Percentiles rank a stretch among this genome's conserved stretches.
phyloP scores from a whole-genome alignment of 2,797 vertebrate species.

The Sciaenops ocellatus region DNA sequence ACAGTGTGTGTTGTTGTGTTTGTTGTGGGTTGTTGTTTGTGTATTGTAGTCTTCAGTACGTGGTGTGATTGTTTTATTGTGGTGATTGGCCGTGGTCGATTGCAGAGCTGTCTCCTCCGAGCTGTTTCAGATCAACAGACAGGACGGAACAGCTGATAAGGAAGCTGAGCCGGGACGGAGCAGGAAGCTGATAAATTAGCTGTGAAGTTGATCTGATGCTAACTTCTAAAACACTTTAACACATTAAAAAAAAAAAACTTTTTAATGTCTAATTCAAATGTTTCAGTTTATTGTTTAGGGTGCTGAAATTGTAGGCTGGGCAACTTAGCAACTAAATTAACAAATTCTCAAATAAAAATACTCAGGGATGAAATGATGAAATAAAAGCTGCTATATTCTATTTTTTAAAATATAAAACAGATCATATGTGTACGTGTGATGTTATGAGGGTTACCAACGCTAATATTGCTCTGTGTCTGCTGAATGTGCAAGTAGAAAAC shows the following conservation, averaged over 20 bases:
- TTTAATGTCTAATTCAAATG: background rate
- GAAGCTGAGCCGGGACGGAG: background rate
- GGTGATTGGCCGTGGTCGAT: background rate
- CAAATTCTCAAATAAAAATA: background rate
- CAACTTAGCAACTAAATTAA: no score
- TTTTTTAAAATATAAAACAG: background rate
- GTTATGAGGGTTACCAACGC: background rate
- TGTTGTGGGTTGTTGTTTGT: conserved; percentile 18
- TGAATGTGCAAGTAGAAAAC: no score
- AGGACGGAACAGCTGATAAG: background rate
- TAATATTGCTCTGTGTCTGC: no score
- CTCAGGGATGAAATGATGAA: background rate
- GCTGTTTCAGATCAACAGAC: conserved; percentile 9
- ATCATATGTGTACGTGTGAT: background rate
- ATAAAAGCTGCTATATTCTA: background rate
- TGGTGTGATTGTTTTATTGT: conserved; percentile 34
- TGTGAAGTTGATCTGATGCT: background rate
- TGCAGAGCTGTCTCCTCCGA: conserved; percentile 11
- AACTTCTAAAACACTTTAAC: background rate
- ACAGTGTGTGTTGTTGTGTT: conserved; percentile 2
- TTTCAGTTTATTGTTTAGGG: background rate
- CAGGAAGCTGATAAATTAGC: background rate
- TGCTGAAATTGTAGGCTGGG: background rate
- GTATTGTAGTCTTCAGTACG: background rate
- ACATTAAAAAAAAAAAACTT: no score